Evolutionary conservation across 2,888 invertebrate genomes (phyloP).

Genomic region (Mactromeris polynyma): DNA sequence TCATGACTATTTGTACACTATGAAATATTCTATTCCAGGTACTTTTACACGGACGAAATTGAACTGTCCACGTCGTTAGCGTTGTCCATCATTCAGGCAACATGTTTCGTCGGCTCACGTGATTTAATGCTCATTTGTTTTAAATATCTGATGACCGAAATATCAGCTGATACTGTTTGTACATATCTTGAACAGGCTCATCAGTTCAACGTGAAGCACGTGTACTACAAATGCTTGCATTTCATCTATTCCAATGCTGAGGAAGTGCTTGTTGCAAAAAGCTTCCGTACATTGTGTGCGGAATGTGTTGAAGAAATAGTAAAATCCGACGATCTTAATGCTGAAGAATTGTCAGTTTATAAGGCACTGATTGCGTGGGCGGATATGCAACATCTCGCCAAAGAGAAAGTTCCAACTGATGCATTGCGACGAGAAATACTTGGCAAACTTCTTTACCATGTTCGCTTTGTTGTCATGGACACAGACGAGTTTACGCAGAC

Average conservation of each 20-base stretch:
- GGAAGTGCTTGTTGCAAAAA: conserved; percentile 48
- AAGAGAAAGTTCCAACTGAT: conserved; percentile 52
- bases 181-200: conserved; percentile 54
- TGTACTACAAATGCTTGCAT: conserved; percentile 51
- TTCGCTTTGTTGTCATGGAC: conserved; percentile 59
- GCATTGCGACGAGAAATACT: conserved; percentile 52
- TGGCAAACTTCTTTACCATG: conserved; percentile 43
- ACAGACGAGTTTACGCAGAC: conserved; percentile 47
- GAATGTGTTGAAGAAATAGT: conserved; percentile 61
- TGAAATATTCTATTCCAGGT: conserved; percentile 39
- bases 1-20: no score
- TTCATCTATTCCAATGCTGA: conserved; percentile 63
- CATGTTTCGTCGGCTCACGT: conserved; percentile 43
- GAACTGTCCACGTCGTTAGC: conserved; percentile 39
- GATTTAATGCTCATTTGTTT: conserved; percentile 49
- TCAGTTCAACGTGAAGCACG: conserved; percentile 28
- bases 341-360: conserved; percentile 59
- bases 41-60: conserved; percentile 57
- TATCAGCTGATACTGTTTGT: conserved; percentile 62
- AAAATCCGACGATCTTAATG: conserved; percentile 59
- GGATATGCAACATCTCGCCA: conserved; percentile 42
- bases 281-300: conserved; percentile 49
- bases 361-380: conserved; percentile 61
- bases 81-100: conserved; percentile 24
- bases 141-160: conserved; percentile 50